Conservation (phyloP, 2,113 vertebrate genomes). For the Erinaceus europaeus region DNA sequence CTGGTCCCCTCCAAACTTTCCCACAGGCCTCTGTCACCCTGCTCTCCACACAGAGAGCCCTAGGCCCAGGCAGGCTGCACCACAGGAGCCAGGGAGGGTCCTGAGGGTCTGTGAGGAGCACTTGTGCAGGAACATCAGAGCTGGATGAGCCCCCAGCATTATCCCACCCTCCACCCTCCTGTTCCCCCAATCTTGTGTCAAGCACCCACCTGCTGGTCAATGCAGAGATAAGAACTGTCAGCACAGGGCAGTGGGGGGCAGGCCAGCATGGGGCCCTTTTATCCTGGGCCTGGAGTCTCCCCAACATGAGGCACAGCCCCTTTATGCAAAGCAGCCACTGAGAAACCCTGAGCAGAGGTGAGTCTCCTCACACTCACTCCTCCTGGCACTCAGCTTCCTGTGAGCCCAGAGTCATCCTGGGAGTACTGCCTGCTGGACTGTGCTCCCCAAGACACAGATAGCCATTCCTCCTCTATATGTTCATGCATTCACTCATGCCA, state of each 20-base stretch:
- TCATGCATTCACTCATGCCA: not conserved
- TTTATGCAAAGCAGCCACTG: not conserved
- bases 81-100: no score
- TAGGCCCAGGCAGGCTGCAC: no score
- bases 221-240: not conserved
- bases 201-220: not conserved
- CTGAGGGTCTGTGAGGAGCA: no score
- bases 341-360: not conserved
- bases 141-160: no score
- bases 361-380: not conserved
- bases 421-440: not conserved
- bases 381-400: not conserved
- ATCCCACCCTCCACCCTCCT: fast-evolving
- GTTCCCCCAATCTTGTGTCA: not conserved
- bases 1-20: not conserved
- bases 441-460: no score
- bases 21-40: not conserved
- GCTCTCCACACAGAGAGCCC: not conserved
- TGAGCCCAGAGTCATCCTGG: not conserved
- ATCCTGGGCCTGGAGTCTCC: not conserved
- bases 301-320: not conserved
- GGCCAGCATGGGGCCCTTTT: not conserved
- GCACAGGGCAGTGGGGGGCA: not conserved
- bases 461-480: not conserved
- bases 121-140: no score